Conservation (phyloP, 2,113 vertebrate species). For the Peromyscus leucopus region DNA sequence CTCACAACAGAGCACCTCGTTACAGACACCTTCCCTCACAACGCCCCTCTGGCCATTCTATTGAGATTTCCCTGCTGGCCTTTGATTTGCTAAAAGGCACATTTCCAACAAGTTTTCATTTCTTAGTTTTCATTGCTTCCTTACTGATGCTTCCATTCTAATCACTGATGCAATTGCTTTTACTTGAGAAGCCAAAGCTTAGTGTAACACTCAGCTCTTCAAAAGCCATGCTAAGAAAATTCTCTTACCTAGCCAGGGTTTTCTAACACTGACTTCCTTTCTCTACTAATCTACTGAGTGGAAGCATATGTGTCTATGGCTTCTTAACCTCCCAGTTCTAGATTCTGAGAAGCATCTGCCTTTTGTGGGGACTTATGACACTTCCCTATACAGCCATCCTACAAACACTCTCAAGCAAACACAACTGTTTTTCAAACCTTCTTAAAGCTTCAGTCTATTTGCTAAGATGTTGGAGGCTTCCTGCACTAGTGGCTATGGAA, state of each 20-base stretch:
- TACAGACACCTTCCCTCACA: slow-evolving; percentile 12
- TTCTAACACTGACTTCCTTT: neutral
- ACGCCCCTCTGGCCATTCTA: slow-evolving; percentile 56
- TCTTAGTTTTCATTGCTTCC: slow-evolving; percentile 33
- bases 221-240: neutral
- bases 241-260: neutral
- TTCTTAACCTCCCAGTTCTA: slow-evolving; percentile 53
- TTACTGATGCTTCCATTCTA: slow-evolving; percentile 57
- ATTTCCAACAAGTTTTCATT: slow-evolving; percentile 48
- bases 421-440: neutral
- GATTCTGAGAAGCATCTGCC: neutral
- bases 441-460: neutral
- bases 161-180: neutral
- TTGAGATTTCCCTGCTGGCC: slow-evolving; percentile 22
- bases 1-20: neutral
- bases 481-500: neutral
- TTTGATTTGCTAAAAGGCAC: slow-evolving; percentile 53
- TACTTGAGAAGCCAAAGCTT: neutral
- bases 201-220: neutral
- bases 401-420: slow-evolving; percentile 23
- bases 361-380: neutral
- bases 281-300: neutral
- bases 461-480: neutral
- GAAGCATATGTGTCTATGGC: slow-evolving; percentile 15
- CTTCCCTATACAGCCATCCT: slow-evolving; percentile 63